Percentiles rank a stretch among this genome's conserved stretches.
phyloP scores from a whole-genome alignment of 2,797 vertebrate genomes.

The Protonibea diacanthus region DNA sequence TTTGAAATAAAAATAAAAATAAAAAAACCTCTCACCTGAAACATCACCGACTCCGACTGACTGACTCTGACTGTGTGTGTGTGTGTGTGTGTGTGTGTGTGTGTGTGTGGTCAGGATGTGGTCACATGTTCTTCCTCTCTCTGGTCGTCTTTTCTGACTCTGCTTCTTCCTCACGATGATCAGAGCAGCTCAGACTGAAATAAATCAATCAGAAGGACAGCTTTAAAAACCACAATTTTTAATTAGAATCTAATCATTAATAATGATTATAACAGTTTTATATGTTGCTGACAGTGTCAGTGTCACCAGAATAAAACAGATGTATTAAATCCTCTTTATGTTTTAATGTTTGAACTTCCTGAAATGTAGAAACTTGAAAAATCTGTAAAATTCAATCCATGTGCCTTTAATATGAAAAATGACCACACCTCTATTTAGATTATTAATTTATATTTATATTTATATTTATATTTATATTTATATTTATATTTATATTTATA shows the following conservation, averaged over 20 bases:
- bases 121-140: conserved; percentile 75
- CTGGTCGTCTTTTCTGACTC: conserved; percentile 39
- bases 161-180: conserved; percentile 73
- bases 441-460: no score
- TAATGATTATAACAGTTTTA: no score
- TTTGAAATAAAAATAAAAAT: background rate
- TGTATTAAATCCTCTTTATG: background rate
- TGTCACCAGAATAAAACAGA: background rate
- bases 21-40: conserved; percentile 57
- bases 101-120: conserved; percentile 86
- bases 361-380: background rate
- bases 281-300: no score
- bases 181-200: background rate
- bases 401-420: no score
- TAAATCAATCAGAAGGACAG: no score
- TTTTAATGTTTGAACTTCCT: background rate
- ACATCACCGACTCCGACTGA: conserved; percentile 41
- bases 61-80: conserved; percentile 18
- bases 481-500: no score
- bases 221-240: no score
- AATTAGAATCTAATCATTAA: no score
- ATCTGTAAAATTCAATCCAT: background rate
- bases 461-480: no score
- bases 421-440: background rate
- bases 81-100: conserved; percentile 39